Evolutionary conservation across 2,113 vertebrate species (phyloP), one percentile per base, ranked within the genome.

Genomic region (Seriola rivoliana): DNA sequence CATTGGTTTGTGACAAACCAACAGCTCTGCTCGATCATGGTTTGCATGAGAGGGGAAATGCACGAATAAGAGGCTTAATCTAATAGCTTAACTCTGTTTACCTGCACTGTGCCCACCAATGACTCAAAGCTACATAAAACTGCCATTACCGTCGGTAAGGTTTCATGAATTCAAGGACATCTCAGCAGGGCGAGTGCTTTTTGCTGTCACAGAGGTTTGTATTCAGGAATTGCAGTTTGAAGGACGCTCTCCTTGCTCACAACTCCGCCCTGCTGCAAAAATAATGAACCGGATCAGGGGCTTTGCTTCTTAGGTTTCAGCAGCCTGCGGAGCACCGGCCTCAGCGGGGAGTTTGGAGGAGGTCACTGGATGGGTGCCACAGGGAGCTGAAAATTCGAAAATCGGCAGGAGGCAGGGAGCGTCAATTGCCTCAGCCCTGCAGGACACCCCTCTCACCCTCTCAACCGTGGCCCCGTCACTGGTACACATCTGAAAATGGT

Each of bases 401-500:
- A 91, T 87, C 87, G 86, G 86, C 88, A 90, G 88, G 74, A 90
- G 91, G 84, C 85, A 62, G 64, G 57, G 79, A 75, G 79, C 81
- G 57, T 88, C 81, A 86, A 88, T 86, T 89, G 85, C 88, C 75
- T 72, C n/a, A 10, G 67, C 87, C 73, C 87, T 86, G 91, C 86
- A 71, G 88, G 86, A 88, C 75, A 12, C 78, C 46, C 54, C 75
- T 75, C 81, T 85, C 77, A 63, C 59, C 68, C 50, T 5, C 5
- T 11, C 75, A 46, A 86, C 83, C 21, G 10, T 62, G 82, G 72
- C 82, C 75, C 85, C 65, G 59, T 91, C 87, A 76, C 50, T 81
- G 81, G 57, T 55, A 38, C 93, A 94, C 95, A 95, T 95, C 91
- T 96, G 94, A 93, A 92, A 94, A 78, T 79, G 58, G 81, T 95